Evolutionary conservation across 1,140 invertebrate species (phyloP).

Genomic region (Macrostomum lignano): DNA sequence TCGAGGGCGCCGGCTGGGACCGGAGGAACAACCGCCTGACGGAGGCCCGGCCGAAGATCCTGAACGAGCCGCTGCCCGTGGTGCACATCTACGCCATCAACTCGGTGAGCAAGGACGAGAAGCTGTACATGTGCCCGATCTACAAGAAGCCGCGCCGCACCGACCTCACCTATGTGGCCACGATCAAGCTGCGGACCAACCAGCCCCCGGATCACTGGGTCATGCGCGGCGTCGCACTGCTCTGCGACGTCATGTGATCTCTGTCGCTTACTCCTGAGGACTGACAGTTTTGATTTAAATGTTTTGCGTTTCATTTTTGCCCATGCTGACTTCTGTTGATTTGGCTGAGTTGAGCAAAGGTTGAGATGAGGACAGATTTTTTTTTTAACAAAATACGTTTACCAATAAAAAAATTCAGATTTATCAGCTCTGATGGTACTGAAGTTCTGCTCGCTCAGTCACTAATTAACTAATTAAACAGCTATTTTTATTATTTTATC

Average conservation of each 20-base stretch:
- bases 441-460: no score
- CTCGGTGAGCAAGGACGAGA: slow-evolving; percentile 47
- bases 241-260: slow-evolving; percentile 46
- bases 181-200: slow-evolving; percentile 51
- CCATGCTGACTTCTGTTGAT: no score
- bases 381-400: no score
- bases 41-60: slow-evolving; percentile 56
- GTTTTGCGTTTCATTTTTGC: no score
- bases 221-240: slow-evolving; percentile 56
- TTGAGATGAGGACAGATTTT: no score
- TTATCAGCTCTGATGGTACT: no score
- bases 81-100: slow-evolving; percentile 70
- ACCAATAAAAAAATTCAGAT: no score
- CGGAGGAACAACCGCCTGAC: slow-evolving; percentile 55
- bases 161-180: slow-evolving; percentile 71
- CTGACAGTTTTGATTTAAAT: no score
- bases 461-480: no score
- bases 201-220: slow-evolving; percentile 65
- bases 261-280: no score
- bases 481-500: no score
- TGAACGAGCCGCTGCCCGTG: slow-evolving; percentile 61
- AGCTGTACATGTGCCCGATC: slow-evolving; percentile 73
- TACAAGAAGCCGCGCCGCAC: slow-evolving; percentile 73
- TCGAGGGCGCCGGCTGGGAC: slow-evolving; percentile 73
- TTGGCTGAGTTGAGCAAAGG: no score